Evolutionary conservation across 2,113 vertebrate genomes (phyloP).

Genomic region (Willisornis vidua): DNA sequence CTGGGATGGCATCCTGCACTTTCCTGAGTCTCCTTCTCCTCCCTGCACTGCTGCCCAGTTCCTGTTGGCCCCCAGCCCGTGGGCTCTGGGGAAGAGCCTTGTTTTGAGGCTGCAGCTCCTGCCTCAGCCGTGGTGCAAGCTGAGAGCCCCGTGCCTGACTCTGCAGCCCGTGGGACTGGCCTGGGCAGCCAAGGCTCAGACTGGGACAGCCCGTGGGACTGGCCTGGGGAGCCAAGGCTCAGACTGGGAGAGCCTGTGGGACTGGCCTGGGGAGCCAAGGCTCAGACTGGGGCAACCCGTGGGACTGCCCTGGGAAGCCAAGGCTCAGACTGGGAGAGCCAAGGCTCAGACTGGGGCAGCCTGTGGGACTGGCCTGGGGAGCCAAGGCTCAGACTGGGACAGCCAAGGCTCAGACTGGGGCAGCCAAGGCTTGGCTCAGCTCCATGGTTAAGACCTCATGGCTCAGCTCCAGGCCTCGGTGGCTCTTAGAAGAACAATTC

Average conservation of each 20-base stretch:
- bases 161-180: not conserved
- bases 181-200: not conserved
- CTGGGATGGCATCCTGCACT: not conserved
- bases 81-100: not conserved
- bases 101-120: not conserved
- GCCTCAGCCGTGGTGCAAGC: not conserved
- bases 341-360: too few relatives aligned
- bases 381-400: not conserved
- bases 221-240: not conserved
- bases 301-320: too few relatives aligned
- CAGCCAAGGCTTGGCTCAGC: not conserved
- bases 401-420: not conserved
- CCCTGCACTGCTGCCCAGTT: not conserved
- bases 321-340: too few relatives aligned
- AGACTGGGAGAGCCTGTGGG: not conserved
- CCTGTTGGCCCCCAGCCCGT: rapidly evolving
- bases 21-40: not conserved
- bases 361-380: too few relatives aligned
- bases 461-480: not conserved
- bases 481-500: not conserved
- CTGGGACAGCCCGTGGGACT: not conserved
- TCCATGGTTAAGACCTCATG: not conserved
- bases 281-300: too few relatives aligned
- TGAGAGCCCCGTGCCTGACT: rapidly evolving
- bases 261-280: not conserved